phyloP scores from a whole-genome alignment of 1,140 invertebrate species.

The Kradibia gibbosae region DNA sequence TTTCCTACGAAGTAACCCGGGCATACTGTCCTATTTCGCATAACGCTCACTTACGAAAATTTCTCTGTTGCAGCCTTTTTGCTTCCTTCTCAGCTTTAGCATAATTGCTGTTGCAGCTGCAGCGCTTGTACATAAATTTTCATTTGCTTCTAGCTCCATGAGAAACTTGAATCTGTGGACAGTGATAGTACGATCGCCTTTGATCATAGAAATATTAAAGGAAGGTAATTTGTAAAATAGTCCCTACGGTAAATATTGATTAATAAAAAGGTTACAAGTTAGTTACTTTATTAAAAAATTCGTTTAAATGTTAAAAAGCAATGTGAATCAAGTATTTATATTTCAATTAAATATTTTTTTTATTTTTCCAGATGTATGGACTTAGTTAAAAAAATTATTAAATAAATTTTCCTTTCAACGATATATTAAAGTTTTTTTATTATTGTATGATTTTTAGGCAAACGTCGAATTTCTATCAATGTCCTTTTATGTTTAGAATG shows the following conservation, averaged over 20 bases:
- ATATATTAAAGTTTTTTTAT: neutral
- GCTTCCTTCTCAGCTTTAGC: neutral
- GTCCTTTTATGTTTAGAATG: neutral
- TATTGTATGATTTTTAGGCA: neutral
- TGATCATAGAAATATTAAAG: constrained; percentile 25
- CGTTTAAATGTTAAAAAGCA: constrained; percentile 12
- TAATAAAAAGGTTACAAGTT: neutral
- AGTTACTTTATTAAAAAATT: constrained; percentile 3
- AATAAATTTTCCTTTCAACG: neutral
- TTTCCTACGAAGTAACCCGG: neutral
- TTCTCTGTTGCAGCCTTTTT: neutral
- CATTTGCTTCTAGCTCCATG: neutral
- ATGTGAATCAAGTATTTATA: constrained; percentile 1
- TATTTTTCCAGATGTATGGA: neutral
- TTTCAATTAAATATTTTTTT: constrained; percentile 2
- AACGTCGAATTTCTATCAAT: neutral
- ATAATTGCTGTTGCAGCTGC: neutral
- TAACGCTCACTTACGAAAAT: neutral
- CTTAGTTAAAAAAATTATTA: neutral
- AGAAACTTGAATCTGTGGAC: neutral
- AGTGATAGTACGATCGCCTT: neutral
- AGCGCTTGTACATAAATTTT: neutral
- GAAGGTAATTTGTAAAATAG: constrained; percentile 9
- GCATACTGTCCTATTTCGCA: neutral
- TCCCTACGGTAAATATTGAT: constrained; percentile 13